These are phyloP conservation scores for Calyptommatus sinebrachiatus DNA, from an alignment of 2,113 vertebrate species.

Conservation along the genomic window DNA sequence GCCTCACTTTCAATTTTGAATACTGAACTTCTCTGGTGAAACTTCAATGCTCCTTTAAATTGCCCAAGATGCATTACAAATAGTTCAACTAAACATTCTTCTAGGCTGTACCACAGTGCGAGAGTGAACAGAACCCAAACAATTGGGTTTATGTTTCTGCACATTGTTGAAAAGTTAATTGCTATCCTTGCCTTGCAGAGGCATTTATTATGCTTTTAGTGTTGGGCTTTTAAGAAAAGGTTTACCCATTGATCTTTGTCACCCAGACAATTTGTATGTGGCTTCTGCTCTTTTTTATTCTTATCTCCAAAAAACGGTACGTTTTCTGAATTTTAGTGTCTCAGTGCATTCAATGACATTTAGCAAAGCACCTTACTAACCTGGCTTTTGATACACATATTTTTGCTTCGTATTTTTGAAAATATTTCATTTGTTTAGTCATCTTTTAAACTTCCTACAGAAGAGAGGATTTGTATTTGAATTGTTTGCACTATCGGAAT, in stretches of 20 bases:
- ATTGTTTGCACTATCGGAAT: constrained; percentile 31
- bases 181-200: constrained; percentile 23
- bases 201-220: constrained; percentile 54
- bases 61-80: neutral
- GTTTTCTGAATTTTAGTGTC: constrained; percentile 45
- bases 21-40: neutral
- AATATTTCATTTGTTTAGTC: constrained; percentile 35
- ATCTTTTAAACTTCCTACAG: constrained; percentile 23
- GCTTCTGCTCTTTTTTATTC: constrained; percentile 41
- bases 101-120: constrained; percentile 9
- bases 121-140: constrained; percentile 1
- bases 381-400: constrained; percentile 57
- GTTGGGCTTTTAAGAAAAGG: constrained; percentile 39
- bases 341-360: constrained; percentile 67
- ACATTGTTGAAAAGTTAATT: constrained; percentile 48
- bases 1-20: constrained; percentile 17
- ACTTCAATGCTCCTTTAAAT: neutral
- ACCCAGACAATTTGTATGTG: constrained; percentile 33
- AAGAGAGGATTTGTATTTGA: constrained; percentile 37
- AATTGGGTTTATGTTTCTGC: constrained; percentile 36
- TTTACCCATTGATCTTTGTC: constrained; percentile 38
- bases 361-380: constrained; percentile 53
- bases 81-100: neutral
- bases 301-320: constrained; percentile 35
- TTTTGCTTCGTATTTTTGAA: neutral